Conservation (phyloP, 2,888 invertebrate species). For the Creontiades dilutus region DNA sequence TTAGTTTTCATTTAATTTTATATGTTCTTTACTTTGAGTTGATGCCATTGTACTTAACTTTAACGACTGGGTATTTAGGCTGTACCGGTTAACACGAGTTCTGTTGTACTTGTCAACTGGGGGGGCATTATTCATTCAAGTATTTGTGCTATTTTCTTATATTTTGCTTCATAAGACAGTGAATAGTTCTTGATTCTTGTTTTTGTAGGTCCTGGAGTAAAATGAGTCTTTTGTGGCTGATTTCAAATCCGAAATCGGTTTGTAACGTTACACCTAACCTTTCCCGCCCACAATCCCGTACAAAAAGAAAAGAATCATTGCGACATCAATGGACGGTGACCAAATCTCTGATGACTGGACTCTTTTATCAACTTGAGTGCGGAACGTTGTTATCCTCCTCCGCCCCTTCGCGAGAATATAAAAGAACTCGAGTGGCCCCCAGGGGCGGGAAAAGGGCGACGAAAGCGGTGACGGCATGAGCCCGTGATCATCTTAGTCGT, state of each 20-base stretch:
- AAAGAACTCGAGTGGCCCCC: background rate
- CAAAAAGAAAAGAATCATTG: conserved; percentile 8
- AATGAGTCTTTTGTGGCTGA: no score
- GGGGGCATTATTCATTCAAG: no score
- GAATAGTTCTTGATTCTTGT: no score
- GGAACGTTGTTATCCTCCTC: conserved; percentile 14
- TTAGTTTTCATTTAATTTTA: no score
- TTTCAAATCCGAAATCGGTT: background rate
- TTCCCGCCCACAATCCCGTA: background rate
- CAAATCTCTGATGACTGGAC: conserved; percentile 36
- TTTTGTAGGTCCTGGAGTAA: no score
- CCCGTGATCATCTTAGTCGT: background rate
- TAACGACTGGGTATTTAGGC: no score
- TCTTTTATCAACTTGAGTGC: conserved; percentile 23
- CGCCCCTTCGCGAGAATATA: background rate
- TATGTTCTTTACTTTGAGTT: no score
- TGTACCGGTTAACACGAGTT: no score
- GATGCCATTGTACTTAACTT: no score
- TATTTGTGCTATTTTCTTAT: no score
- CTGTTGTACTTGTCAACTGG: no score
- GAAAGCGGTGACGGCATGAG: background rate
- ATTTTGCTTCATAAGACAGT: no score
- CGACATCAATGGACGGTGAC: conserved; percentile 31
- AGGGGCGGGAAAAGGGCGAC: background rate
- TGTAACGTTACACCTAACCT: background rate